phyloP scores from a whole-genome alignment of 1,140 invertebrate species.

The Phymastichus coffea region DNA sequence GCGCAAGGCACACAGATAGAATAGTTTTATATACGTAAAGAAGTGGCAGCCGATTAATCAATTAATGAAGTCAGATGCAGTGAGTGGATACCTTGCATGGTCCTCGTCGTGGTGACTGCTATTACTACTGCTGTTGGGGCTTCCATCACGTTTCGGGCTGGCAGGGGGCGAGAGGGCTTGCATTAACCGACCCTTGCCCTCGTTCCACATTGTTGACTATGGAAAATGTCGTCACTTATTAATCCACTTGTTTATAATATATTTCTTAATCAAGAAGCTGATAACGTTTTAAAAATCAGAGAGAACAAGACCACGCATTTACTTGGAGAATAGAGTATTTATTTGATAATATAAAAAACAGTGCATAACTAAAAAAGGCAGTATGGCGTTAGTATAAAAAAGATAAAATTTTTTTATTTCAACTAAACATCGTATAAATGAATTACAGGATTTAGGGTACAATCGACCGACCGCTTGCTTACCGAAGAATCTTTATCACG shows the following conservation, averaged over 20 bases:
- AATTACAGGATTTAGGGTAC: too few species aligned
- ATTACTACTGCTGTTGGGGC: slow-evolving; percentile 51
- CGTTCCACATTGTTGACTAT: slow-evolving; percentile 84
- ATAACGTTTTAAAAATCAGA: too few species aligned
- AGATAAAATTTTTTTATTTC: too few species aligned
- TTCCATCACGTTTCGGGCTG: slow-evolving; percentile 63
- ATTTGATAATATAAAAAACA: neutral
- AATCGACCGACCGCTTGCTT: too few species aligned
- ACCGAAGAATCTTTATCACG: too few species aligned
- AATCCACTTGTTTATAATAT: too few species aligned
- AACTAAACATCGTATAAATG: too few species aligned
- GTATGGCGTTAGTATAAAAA: too few species aligned
- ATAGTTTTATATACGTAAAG: neutral
- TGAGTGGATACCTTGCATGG: slow-evolving; percentile 48
- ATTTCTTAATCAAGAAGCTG: too few species aligned
- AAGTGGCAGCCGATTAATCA: slow-evolving; percentile 23
- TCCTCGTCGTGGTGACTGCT: slow-evolving; percentile 51
- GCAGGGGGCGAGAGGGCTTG: slow-evolving; percentile 86
- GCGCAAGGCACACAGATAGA: neutral
- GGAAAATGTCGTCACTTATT: too few species aligned
- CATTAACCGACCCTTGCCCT: slow-evolving; percentile 82
- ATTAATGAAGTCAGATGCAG: slow-evolving; percentile 37
- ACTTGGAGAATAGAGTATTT: neutral
- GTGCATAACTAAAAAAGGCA: too few species aligned
- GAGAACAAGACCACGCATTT: too few species aligned